phyloP scores from a whole-genome alignment of 2,888 invertebrate species.

The Caenorhabditis drosophilae region DNA sequence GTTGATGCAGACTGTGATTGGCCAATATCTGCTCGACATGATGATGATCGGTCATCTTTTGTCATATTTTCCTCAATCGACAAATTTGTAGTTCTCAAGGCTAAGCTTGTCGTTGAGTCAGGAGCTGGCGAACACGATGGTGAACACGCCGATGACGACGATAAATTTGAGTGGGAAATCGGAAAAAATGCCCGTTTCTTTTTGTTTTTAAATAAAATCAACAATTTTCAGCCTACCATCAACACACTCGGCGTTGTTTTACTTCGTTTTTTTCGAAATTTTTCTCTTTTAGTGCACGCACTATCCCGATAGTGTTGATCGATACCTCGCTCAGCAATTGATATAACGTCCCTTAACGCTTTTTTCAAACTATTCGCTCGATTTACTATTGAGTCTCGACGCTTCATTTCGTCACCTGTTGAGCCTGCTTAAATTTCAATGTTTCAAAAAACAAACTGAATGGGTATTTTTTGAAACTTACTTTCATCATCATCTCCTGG shows the following conservation, averaged over 20 bases:
- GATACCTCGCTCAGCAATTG: conserved; percentile 78
- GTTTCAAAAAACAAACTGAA: no score
- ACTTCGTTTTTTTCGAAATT: conserved; percentile 54
- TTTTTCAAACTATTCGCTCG: conserved; percentile 84
- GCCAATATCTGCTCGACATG: no score
- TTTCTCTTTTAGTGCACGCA: conserved; percentile 41
- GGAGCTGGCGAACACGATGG: conserved; percentile 45
- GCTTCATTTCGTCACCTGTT: conserved; percentile 22
- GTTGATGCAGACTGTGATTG: no score
- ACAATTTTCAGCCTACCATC: conserved; percentile 21
- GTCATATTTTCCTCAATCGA: no score
- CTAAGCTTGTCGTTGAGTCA: no score
- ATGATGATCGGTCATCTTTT: no score
- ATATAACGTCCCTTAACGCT: conserved; percentile 81
- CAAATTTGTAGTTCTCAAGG: no score
- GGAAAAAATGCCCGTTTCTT: conserved; percentile 11
- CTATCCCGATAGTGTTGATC: conserved; percentile 43
- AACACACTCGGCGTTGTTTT: conserved; percentile 55
- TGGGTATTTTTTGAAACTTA: no score
- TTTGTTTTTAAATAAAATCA: background rate
- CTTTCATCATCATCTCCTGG: conserved; percentile 50
- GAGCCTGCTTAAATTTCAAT: no score
- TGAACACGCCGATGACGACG: conserved; percentile 48
- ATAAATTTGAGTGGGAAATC: conserved; percentile 49
- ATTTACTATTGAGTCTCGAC: conserved; percentile 73